A percentile compares a stretch with the other conserved stretches of the same genome.
Conservation (phyloP, 2,888 invertebrate species). For the Drosophila peninsularis region DNA sequence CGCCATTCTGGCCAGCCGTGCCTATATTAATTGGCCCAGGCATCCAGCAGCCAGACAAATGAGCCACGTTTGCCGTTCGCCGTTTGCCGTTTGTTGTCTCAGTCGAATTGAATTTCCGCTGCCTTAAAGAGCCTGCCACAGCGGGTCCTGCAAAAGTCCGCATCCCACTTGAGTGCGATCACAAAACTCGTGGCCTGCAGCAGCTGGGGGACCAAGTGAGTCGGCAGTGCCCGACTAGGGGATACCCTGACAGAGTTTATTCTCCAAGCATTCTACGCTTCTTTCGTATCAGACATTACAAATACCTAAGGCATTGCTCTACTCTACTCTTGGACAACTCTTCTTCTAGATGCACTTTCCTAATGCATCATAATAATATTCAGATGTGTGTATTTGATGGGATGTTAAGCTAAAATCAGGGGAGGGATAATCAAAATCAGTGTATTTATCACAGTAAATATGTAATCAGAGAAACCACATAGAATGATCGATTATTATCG, state of each 20-base stretch:
- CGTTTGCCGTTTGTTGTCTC: slow-evolving; percentile 1
- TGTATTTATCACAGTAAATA: no score
- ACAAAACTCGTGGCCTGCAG: neutral
- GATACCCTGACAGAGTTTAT: neutral
- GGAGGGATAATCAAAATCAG: no score
- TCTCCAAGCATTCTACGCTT: no score
- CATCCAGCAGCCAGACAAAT: slow-evolving; percentile 20
- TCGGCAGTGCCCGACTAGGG: neutral
- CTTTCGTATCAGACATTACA: no score
- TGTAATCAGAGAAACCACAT: no score
- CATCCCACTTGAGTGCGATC: neutral
- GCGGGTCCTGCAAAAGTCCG: neutral
- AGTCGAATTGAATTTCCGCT: neutral
- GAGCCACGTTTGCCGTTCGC: slow-evolving; percentile 3
- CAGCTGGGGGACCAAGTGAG: neutral
- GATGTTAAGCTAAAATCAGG: no score
- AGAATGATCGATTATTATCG: neutral
- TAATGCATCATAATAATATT: no score
- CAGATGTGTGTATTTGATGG: no score
- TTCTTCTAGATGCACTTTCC: no score
- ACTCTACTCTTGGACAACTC: no score
- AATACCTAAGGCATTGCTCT: no score
- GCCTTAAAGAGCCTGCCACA: slow-evolving; percentile 2
- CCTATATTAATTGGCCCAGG: slow-evolving; percentile 27
- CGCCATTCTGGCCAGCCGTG: slow-evolving; percentile 27